These are phyloP conservation scores for Amblyopsis rosae DNA, from an alignment of 2,113 vertebrate species.

Conservation along the genomic window DNA sequence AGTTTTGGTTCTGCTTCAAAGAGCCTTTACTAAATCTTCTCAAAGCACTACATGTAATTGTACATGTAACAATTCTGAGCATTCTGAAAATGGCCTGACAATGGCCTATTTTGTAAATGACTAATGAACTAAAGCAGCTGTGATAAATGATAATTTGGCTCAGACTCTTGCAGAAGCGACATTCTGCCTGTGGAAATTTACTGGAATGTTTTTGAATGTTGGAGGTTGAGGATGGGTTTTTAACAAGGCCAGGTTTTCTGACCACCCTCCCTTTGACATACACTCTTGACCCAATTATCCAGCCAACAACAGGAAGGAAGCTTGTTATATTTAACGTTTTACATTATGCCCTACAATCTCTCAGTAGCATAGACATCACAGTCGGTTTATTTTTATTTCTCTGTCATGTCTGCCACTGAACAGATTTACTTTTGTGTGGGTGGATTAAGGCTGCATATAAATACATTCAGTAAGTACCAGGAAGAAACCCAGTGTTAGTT, in stretches of 20 bases:
- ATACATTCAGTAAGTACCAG: neutral
- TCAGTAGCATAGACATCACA: neutral
- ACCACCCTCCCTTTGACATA: conserved; percentile 24
- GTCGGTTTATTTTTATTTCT: neutral
- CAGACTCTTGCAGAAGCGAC: neutral
- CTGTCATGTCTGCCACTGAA: neutral
- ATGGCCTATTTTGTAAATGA: neutral
- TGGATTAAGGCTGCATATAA: neutral
- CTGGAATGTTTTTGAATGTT: conserved; percentile 18
- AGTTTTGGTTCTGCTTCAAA: neutral
- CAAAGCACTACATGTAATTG: neutral
- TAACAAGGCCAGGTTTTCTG: neutral
- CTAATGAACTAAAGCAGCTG: neutral
- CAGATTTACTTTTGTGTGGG: neutral
- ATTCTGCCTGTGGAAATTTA: conserved; percentile 10
- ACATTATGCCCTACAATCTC: neutral
- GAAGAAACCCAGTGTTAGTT: neutral
- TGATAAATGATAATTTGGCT: neutral
- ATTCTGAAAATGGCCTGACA: conserved; percentile 1
- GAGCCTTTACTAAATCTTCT: neutral
- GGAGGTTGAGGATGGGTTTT: neutral
- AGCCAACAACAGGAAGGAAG: conserved; percentile 24
- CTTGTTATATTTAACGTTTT: neutral
- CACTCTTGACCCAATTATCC: conserved; percentile 59
- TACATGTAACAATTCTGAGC: neutral